phyloP scores from a whole-genome alignment of 2,113 vertebrate genomes.

The Nothoprocta perdicaria region DNA sequence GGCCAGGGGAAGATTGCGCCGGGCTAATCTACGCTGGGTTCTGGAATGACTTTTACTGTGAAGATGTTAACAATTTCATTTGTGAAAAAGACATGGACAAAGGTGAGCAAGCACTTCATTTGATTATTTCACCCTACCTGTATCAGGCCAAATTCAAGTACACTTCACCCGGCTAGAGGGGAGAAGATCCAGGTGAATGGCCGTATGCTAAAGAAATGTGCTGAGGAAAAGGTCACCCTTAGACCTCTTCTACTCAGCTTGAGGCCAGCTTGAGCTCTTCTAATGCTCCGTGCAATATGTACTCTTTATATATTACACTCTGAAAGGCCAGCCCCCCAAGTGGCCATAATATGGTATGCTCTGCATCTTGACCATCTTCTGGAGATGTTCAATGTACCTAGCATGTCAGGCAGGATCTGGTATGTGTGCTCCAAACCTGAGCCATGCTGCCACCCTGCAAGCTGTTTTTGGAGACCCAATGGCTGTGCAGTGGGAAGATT shows the following conservation, averaged over 20 bases:
- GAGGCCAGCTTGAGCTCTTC: not conserved
- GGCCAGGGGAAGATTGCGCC: slow-evolving; percentile 89
- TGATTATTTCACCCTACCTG: not conserved
- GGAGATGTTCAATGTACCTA: not conserved
- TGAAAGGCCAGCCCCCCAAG: not conserved
- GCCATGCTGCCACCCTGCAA: not conserved
- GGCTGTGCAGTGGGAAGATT: not conserved
- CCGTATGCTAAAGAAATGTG: not conserved
- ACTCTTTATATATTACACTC: not conserved
- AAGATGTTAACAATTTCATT: slow-evolving; percentile 90
- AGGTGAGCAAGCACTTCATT: slow-evolving; percentile 73
- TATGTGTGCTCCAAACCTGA: not conserved
- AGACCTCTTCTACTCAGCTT: not conserved
- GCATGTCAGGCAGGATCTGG: not conserved
- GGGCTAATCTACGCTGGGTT: slow-evolving; percentile 86
- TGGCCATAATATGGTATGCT: not conserved
- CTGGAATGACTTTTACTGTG: slow-evolving; percentile 95
- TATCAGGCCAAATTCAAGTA: not conserved
- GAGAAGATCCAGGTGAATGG: not conserved
- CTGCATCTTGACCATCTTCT: not conserved
- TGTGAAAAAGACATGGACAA: slow-evolving; percentile 87
- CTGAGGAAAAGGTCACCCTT: not conserved
- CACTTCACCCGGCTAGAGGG: not conserved
- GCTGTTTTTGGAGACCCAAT: not conserved
- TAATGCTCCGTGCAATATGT: accelerated